phyloP scores from a whole-genome alignment of 1,140 invertebrate species.

The Metopolophium dirhodum region DNA sequence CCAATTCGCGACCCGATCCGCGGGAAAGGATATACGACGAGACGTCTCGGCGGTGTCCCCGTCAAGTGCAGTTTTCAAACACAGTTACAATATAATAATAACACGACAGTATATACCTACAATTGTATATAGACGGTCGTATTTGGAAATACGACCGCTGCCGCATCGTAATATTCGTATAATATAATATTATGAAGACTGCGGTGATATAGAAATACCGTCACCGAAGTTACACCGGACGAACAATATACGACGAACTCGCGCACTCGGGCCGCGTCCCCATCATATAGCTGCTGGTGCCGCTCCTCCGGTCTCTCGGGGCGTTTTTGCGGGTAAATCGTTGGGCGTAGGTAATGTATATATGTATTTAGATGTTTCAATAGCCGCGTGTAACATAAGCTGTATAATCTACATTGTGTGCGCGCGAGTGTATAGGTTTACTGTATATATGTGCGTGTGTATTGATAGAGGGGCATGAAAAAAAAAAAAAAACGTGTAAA shows the following conservation, averaged over 20 bases:
- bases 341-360: neutral
- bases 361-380: slow-evolving; percentile 40
- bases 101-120: neutral
- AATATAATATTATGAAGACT: neutral
- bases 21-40: neutral
- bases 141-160: slow-evolving; percentile 1
- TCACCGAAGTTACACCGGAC: neutral
- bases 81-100: neutral
- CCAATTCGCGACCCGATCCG: neutral
- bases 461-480: slow-evolving; percentile 10
- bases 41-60: neutral
- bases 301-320: neutral
- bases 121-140: neutral
- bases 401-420: slow-evolving; percentile 51
- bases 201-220: neutral
- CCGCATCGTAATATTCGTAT: neutral
- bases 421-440: neutral
- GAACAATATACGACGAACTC: neutral
- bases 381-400: slow-evolving; percentile 53
- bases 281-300: neutral
- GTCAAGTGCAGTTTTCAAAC: slow-evolving; percentile 8
- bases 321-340: slow-evolving; percentile 53
- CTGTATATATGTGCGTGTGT: neutral
- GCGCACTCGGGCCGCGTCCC: neutral
- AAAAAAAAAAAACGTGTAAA: slow-evolving; percentile 43